These are phyloP conservation scores for Serrognathus titanus DNA, from an alignment of 2,888 invertebrate species.

Conservation along the genomic window DNA sequence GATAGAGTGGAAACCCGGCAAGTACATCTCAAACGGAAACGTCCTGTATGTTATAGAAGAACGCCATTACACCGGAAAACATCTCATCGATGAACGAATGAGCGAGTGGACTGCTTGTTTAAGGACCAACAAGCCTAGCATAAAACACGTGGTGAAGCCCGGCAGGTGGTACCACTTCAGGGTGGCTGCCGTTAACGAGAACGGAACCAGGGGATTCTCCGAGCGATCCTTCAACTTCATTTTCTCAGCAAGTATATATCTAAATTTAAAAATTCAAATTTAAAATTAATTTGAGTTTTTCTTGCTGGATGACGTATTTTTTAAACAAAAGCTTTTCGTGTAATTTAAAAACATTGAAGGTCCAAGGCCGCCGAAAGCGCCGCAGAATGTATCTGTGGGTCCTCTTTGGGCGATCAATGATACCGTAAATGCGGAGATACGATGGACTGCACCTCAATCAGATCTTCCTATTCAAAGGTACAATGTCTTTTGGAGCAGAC, in stretches of 20 bases:
- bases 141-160: conserved; percentile 59
- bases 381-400: conserved; percentile 58
- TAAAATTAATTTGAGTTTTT: background rate
- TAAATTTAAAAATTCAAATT: background rate
- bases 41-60: conserved; percentile 64
- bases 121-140: conserved; percentile 53
- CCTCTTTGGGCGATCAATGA: conserved; percentile 49
- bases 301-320: background rate
- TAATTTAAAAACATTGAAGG: conserved; percentile 37
- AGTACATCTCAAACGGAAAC: conserved; percentile 32
- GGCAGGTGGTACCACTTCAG: conserved; percentile 78
- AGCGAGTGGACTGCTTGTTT: conserved; percentile 62
- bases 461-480: conserved; percentile 70
- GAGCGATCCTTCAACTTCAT: conserved; percentile 58
- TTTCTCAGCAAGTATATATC: conserved; percentile 47
- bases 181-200: conserved; percentile 70
- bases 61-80: conserved; percentile 65
- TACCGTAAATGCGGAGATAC: conserved; percentile 58
- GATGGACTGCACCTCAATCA: conserved; percentile 68
- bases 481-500: conserved; percentile 71
- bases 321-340: background rate
- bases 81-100: conserved; percentile 61
- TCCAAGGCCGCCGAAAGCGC: conserved; percentile 61
- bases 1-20: conserved; percentile 41
- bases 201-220: conserved; percentile 71